Conservation (phyloP, 2,113 vertebrate species). For the Ia io region DNA sequence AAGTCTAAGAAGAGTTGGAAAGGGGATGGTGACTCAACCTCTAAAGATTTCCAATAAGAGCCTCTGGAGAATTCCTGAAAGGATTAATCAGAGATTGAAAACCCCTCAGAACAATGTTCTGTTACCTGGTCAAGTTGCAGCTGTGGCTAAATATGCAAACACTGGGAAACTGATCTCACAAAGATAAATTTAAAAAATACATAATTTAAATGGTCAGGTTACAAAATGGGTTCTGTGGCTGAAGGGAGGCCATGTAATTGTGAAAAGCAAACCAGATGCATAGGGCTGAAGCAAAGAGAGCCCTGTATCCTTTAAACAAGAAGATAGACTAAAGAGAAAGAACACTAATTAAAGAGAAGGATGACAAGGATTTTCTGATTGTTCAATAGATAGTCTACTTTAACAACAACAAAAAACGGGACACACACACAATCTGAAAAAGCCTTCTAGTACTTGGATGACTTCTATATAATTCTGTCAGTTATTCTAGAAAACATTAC, state of each 20-base stretch:
- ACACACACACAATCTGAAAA: background rate
- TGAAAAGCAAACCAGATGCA: slow-evolving; percentile 95
- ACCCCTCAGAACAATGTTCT: slow-evolving; percentile 89
- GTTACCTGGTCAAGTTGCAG: slow-evolving; percentile 90
- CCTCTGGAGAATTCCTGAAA: slow-evolving; percentile 85
- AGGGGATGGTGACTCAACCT: slow-evolving; percentile 88
- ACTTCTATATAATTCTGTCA: slow-evolving; percentile 3
- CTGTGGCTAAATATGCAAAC: slow-evolving; percentile 92
- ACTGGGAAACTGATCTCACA: slow-evolving; percentile 92
- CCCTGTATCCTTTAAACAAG: slow-evolving; percentile 92
- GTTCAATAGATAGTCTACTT: background rate
- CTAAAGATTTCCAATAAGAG: slow-evolving; percentile 83
- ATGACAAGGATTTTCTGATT: slow-evolving; percentile 78
- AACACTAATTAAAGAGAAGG: slow-evolving; percentile 92
- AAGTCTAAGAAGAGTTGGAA: slow-evolving; percentile 86
- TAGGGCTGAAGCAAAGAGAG: slow-evolving; percentile 91
- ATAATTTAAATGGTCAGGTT: slow-evolving; percentile 90
- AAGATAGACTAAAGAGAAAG: slow-evolving; percentile 91
- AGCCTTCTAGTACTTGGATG: background rate
- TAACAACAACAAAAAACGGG: background rate
- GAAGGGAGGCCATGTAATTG: slow-evolving; percentile 92
- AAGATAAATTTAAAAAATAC: slow-evolving; percentile 91
- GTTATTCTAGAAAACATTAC: background rate
- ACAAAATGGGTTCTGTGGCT: slow-evolving; percentile 90
- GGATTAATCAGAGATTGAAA: slow-evolving; percentile 83